Base-by-base conservation (phyloP, 2,113 vertebrate genomes). In the Upupa epops region DNA sequence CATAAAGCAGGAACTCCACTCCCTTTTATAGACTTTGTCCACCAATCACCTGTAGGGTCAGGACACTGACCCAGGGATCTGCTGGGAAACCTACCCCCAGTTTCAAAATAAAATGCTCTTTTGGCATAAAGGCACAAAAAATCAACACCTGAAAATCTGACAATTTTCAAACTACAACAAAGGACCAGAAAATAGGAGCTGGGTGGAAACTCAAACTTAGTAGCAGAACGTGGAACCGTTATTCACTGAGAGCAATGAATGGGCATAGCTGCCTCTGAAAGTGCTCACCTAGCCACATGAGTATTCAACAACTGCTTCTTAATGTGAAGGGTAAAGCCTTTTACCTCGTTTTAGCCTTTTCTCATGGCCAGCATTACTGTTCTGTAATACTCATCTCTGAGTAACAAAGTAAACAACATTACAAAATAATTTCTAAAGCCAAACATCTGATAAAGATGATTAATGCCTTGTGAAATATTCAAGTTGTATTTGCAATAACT, bases 361-460 rank as follows among this genome's bases (percentile, higher is more conserved):
- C 91, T 88, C 88, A 94, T 81, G 76, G 73, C 64, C 80, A 88
- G 28, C 8, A 3, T 68, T 52, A 42, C 68, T 55, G 56, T 86
- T 88, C 75, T 37, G 56, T 65, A 94, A 84, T 91, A 92, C 54
- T 88, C 86, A 89, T 83, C 59, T 86, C 91, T 96, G 95, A 96
- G 94, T 94, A 95, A 96, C 70, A 94, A 95, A 95, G 92, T 79
- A 94, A 96, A 95, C 70, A 95, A 55, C 71, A 90, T 96, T 96
- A 94, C 93, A 88, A 95, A 96, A 94, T 72, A 92, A 96, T 91
- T 95, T 92, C 92, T 94, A 75, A 89, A 78, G 74, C 80, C 77
- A 96, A 95, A 87, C 79, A 92, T 92, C 95, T 96, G 96, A 96
- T 95, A 96, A 95, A 86, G 70, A 61, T 95, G 94, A 96, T 90